Evolutionary conservation across 2,888 invertebrate species (phyloP).

Genomic region (Taenaris catops): DNA sequence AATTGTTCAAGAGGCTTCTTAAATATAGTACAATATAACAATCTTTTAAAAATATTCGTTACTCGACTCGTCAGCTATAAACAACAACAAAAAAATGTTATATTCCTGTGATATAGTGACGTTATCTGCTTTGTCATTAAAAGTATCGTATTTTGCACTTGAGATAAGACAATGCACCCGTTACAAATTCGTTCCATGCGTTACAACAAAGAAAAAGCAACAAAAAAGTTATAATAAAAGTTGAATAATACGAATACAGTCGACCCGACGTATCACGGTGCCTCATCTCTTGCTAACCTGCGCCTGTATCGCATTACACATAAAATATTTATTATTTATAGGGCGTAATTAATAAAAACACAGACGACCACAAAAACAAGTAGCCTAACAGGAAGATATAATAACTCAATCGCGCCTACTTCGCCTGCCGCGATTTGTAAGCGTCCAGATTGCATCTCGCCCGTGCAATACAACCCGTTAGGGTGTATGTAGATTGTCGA

Average conservation of each 20-base stretch:
- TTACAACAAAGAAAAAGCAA: conserved; percentile 23
- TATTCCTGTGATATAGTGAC: no score
- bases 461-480: conserved; percentile 47
- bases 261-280: conserved; percentile 53
- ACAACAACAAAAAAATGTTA: no score
- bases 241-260: conserved; percentile 66
- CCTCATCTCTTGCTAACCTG: conserved; percentile 57
- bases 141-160: conserved; percentile 6
- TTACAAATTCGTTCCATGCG: conserved; percentile 6
- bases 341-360: conserved; percentile 77
- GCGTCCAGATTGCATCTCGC: conserved; percentile 71
- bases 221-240: conserved; percentile 62
- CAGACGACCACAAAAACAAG: conserved; percentile 75
- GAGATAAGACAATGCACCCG: conserved; percentile 9
- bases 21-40: no score
- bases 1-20: no score
- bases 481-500: conserved; percentile 5
- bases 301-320: conserved; percentile 69
- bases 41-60: no score
- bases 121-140: conserved; percentile 2
- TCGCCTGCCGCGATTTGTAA: conserved; percentile 69
- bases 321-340: conserved; percentile 79
- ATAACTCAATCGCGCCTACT: conserved; percentile 76
- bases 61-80: no score
- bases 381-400: conserved; percentile 76